Evolutionary conservation across 2,888 invertebrate genomes (phyloP), one percentile per base, ranked within the genome.

Genomic region (Dryomyza anilis): DNA sequence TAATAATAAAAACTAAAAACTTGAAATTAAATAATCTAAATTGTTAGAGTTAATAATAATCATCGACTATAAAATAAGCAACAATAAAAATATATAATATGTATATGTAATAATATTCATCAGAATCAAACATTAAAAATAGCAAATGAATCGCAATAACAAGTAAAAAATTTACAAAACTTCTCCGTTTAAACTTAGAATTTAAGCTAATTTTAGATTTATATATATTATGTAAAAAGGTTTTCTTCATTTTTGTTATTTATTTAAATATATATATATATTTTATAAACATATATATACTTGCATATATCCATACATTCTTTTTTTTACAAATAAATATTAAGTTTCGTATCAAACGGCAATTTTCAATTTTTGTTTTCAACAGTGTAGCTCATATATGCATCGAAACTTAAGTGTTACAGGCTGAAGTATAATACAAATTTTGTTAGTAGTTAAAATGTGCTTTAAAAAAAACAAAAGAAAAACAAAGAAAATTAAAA

Each of bases 61-160:
- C 23, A 52, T 60, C 59, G 48, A 61, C 61, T 61, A 61, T 61
- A 61, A 53, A 61, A 52, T 61, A 61, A 61, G 52, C 61, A 61
- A 61, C 61, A 61, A 52, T 61, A 61, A 61, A 61, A 61, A 61
- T 61, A 61, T 61, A 53, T 61, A n/a, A n/a, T n/a, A n/a, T n/a
- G n/a, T n/a, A n/a, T n/a, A n/a, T n/a, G n/a, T n/a, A n/a, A n/a
- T n/a, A n/a, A n/a, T n/a, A n/a, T n/a, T n/a, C n/a, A n/a, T 53
- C 53, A 61, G 29, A 61, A 61, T 61, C 61, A 61, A 61, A 61
- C 53, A 61, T 36, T 52, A 61, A 55, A 36, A 33, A 55, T 55
- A 23, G 36, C 33, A 61, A 52, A 61, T 30, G 53, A 52, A 43
- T 53, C 29, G 27, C 53, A 53, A 61, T 61, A 61, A 61, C 61